Evolutionary conservation across 2,113 vertebrate genomes (phyloP).

Genomic region (Petaurus breviceps): DNA sequence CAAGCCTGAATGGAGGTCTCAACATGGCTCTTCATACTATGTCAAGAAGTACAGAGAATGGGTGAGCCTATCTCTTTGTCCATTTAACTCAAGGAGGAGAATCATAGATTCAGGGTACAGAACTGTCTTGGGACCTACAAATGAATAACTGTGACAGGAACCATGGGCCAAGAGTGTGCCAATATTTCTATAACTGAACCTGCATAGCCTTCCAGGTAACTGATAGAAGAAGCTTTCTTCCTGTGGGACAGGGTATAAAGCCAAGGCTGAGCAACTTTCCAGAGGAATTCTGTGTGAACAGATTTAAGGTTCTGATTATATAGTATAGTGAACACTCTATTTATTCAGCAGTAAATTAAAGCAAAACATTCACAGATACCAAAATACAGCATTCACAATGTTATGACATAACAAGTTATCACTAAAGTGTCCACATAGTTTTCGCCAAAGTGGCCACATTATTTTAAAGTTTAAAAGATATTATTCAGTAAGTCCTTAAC

Average conservation of each 20-base stretch:
- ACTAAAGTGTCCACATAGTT: too few species aligned
- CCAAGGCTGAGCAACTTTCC: too few species aligned
- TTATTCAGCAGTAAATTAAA: too few species aligned
- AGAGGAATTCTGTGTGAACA: too few species aligned
- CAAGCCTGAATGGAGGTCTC: neutral
- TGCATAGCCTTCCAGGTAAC: neutral
- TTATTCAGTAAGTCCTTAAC: too few species aligned
- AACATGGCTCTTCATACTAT: neutral
- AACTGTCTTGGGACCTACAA: neutral
- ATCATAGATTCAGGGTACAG: neutral
- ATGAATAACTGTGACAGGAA: neutral
- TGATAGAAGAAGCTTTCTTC: neutral
- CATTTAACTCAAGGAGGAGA: neutral
- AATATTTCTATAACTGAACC: neutral
- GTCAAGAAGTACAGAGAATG: neutral
- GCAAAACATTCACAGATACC: too few species aligned
- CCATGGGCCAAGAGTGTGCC: neutral
- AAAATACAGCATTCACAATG: too few species aligned
- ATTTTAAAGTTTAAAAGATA: too few species aligned
- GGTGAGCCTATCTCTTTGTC: neutral
- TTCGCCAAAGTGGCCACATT: too few species aligned
- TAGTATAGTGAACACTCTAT: too few species aligned
- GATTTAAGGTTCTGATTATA: too few species aligned
- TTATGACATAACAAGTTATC: too few species aligned
- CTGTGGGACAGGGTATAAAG: neutral